Base-by-base conservation (phyloP, 2,888 invertebrate species). In the Acronicta alni region DNA sequence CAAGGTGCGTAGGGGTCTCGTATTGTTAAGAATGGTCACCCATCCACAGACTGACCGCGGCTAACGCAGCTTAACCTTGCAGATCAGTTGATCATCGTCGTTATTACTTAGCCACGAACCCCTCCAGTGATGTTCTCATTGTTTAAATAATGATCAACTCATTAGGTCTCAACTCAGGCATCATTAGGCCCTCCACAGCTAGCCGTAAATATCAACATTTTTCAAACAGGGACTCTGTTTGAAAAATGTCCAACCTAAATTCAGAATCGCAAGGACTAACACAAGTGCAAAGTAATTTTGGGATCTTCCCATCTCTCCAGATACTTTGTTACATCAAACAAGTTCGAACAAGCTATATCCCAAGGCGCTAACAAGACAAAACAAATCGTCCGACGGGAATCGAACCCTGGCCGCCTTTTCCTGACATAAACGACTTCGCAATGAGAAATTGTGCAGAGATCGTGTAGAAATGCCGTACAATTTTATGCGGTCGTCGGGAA, bases 401-500 rank as follows among this genome's bases (percentile, higher is more conserved):
- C 74, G 71, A 78, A 76, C 63, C 61, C 44, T 39, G 30, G 54
- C 61, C 48, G 64, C 59, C 65, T 71, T 79, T 77, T 57, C 49
- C 52, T 67, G 73, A 73, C 69, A 67, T 66, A 77, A 83, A 82
- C 78, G 75, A 75, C 75, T 58, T 67, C 75, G 77, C 82, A 83
- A 82, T 86, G 84, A 82, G 77, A 83, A 82, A 84, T 84, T 69
- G 80, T 77, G 73, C 71, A 70, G 72, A 76, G 59, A 79, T 83
- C 73, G 80, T 58, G 76, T 77, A 75, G 79, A 85, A n/a, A 87
- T 84, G 78, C 75, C 77, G 75, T 72, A 78, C 79, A 76, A 79
- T 83, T 86, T 83, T 81, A 80, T 86, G 82, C 84, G 83, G 83
- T 79, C 75, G 76, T 68, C 64, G 68, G 69, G 77, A 77, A 82